Percentiles rank a stretch among this genome's conserved stretches.
These are phyloP conservation scores for Palythoa caribaeorum DNA, from an alignment of 92 coral and sea anemone genomes.

Conservation along the genomic window DNA sequence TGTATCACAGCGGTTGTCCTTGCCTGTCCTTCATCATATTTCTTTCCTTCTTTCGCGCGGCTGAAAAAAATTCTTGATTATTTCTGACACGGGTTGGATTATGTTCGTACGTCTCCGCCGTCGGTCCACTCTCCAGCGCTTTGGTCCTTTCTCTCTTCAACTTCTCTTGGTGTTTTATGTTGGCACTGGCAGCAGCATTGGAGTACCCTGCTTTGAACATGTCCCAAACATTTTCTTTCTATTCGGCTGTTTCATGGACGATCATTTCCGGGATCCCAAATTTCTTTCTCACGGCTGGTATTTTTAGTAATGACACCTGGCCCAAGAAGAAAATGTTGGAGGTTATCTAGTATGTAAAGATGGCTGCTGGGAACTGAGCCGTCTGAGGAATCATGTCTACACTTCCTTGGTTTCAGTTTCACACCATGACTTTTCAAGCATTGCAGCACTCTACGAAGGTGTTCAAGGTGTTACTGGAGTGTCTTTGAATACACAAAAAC, in stretches of 20 bases:
- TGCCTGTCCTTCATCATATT: slow-evolving; percentile 64
- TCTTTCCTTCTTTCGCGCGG: slow-evolving; percentile 57
- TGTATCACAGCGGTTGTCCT: slow-evolving; percentile 58
- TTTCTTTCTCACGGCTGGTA: slow-evolving; percentile 73
- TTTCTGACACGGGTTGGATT: slow-evolving; percentile 81
- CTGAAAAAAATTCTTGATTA: slow-evolving; percentile 80
- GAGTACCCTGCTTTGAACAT: slow-evolving; percentile 93
- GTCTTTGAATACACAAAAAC: too few relatives aligned
- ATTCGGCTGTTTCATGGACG: slow-evolving; percentile 51
- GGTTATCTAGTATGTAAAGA: slow-evolving; percentile 91
- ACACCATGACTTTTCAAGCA: background rate
- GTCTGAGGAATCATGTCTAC: background rate
- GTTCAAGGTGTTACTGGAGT: too few relatives aligned
- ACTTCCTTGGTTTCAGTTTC: background rate
- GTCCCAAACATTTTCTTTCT: slow-evolving; percentile 85
- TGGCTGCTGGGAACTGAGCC: slow-evolving; percentile 42
- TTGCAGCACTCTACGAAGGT: too few relatives aligned
- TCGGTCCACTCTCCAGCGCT: slow-evolving; percentile 77
- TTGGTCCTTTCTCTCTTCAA: slow-evolving; percentile 77
- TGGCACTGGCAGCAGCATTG: slow-evolving; percentile 82
- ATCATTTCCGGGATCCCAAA: slow-evolving; percentile 96
- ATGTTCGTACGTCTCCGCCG: slow-evolving; percentile 84
- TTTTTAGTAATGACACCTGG: slow-evolving; percentile 73
- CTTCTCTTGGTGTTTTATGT: slow-evolving; percentile 84
- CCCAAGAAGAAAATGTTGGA: slow-evolving; percentile 90